Percentiles rank a stretch among this genome's conserved stretches.
Evolutionary conservation across 2,888 invertebrate genomes (phyloP).

Genomic region (Andrena chrysosceles): DNA sequence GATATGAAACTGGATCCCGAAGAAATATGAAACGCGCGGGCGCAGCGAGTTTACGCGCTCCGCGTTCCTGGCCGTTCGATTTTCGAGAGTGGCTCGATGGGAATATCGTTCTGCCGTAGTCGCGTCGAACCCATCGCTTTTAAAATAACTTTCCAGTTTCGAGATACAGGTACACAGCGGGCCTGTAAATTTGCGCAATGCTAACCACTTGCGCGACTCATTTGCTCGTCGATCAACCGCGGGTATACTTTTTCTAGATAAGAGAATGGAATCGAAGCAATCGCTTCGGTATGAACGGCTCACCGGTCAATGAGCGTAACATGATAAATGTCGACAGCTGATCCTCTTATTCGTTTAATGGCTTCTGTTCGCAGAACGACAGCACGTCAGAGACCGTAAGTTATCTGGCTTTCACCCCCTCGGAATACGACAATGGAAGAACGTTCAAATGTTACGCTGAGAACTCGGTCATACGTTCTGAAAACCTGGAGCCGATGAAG

Average conservation of each 20-base stretch:
- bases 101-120: background rate
- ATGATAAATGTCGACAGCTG: background rate
- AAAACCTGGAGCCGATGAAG: conserved; percentile 91
- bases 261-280: no score
- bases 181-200: no score
- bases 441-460: conserved; percentile 93
- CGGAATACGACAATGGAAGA: conserved; percentile 92
- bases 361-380: conserved; percentile 87
- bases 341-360: conserved; percentile 12
- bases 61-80: background rate
- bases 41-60: background rate
- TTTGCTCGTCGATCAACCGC: no score
- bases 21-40: conserved; percentile 39
- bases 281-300: background rate
- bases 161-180: no score
- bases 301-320: background rate
- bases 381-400: conserved; percentile 93
- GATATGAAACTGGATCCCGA: conserved; percentile 26
- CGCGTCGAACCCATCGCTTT: background rate
- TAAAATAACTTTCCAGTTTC: background rate
- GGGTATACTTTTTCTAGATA: background rate
- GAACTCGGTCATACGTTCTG: conserved; percentile 91
- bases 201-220: no score
- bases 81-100: background rate
- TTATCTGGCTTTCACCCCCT: conserved; percentile 91